These are phyloP conservation scores for Agriopis marginaria DNA, from an alignment of 2,888 invertebrate species.

Conservation along the genomic window DNA sequence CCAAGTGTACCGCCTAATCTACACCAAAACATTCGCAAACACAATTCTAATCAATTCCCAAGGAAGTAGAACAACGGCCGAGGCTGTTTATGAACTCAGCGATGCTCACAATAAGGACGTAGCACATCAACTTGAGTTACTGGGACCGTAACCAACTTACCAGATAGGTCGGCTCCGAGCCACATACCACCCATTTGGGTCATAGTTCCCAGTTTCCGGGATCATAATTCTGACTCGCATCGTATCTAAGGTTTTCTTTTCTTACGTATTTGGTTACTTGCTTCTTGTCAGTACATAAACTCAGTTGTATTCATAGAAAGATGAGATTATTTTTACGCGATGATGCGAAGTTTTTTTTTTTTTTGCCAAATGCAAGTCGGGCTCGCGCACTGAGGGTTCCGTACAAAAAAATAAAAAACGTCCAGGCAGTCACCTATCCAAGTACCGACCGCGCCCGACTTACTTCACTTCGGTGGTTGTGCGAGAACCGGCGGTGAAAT, in stretches of 20 bases:
- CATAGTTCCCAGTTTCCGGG: constrained; percentile 37
- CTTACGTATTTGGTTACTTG: constrained; percentile 3
- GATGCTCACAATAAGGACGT: constrained; percentile 21
- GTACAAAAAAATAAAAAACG: too few species aligned
- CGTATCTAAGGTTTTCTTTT: constrained; percentile 30
- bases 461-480: too few species aligned
- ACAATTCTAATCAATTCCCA: constrained; percentile 26
- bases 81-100: constrained; percentile 22
- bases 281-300: constrained; percentile 10
- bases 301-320: neutral
- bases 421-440: too few species aligned
- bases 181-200: constrained; percentile 35
- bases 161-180: constrained; percentile 17
- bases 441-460: too few species aligned
- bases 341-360: too few species aligned
- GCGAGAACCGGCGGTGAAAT: too few species aligned
- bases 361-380: too few species aligned
- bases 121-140: constrained; percentile 34
- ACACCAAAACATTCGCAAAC: constrained; percentile 6
- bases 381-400: too few species aligned
- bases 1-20: neutral
- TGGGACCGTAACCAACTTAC: constrained; percentile 14
- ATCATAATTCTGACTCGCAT: constrained; percentile 43
- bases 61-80: constrained; percentile 21
- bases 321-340: too few species aligned